These are phyloP conservation scores for Wiebesia pumilae DNA, from an alignment of 1,140 invertebrate species.

Conservation along the genomic window DNA sequence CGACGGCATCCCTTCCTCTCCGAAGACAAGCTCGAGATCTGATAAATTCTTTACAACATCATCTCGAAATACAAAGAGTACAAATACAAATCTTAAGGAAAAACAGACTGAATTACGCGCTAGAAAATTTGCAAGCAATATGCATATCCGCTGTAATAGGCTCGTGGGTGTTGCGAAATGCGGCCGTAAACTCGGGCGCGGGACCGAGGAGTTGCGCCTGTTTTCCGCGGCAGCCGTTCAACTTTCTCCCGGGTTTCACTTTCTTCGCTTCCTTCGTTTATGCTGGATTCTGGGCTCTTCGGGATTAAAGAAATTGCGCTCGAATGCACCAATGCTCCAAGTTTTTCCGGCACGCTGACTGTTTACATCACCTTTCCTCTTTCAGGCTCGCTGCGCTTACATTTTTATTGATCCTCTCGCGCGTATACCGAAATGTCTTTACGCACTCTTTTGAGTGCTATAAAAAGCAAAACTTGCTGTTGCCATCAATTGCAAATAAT, in stretches of 20 bases:
- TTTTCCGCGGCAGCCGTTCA: neutral
- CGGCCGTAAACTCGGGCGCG: neutral
- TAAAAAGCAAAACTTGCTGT: neutral
- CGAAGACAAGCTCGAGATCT: no score
- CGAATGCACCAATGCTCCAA: neutral
- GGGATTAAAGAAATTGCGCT: neutral
- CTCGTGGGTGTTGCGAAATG: neutral
- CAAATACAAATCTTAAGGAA: neutral
- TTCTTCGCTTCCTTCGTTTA: neutral
- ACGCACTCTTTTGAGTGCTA: no score
- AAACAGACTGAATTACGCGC: no score
- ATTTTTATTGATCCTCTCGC: no score
- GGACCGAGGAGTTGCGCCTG: no score
- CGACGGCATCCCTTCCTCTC: no score
- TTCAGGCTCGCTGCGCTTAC: no score
- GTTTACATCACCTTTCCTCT: neutral
- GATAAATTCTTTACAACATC: no score
- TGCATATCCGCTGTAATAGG: neutral
- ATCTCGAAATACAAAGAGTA: neutral
- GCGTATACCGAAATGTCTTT: no score
- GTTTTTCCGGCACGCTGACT: neutral
- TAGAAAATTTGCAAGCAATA: neutral
- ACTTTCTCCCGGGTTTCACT: slow-evolving; percentile 19
- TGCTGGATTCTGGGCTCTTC: neutral
- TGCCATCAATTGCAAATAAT: neutral